A percentile compares a stretch with the other conserved stretches of the same genome.
These are phyloP conservation scores for Phrynocephalus vlangalii DNA, from an alignment of 2,797 vertebrate species.

Conservation along the genomic window DNA sequence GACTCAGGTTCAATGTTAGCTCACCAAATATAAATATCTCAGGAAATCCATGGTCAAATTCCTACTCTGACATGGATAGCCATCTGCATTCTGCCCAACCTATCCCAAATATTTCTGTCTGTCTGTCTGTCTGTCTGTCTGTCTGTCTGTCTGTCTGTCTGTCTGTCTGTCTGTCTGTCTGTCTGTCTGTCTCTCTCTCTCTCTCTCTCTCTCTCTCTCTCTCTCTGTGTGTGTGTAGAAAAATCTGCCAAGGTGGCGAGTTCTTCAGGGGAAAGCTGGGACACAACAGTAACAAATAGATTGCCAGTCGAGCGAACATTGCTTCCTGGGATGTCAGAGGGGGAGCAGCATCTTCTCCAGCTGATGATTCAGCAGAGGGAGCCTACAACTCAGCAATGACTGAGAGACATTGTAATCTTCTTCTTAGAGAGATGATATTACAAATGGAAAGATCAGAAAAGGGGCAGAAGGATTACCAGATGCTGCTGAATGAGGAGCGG, in stretches of 20 bases:
- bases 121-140: background rate
- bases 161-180: background rate
- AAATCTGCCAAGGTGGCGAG: background rate
- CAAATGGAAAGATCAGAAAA: conserved; percentile 26
- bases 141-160: background rate
- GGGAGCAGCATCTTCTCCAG: background rate
- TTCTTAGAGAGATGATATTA: conserved; percentile 5
- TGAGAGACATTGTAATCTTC: background rate
- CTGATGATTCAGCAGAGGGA: conserved; percentile 12
- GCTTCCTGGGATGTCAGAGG: background rate
- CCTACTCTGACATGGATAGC: background rate
- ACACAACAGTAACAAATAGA: too few relatives aligned
- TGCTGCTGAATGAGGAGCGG: background rate
- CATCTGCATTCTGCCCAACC: background rate
- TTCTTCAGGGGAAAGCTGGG: background rate
- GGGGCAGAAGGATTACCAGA: background rate
- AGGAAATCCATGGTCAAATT: background rate
- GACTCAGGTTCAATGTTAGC: too few relatives aligned
- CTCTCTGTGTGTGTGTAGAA: background rate
- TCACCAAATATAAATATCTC: too few relatives aligned
- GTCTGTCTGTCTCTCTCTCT: too few relatives aligned
- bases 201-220: too few relatives aligned
- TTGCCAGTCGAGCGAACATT: background rate
- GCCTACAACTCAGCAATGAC: background rate
- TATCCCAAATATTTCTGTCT: background rate